Evolutionary conservation across 1,140 invertebrate genomes (phyloP).

Genomic region (Apocrypta bakeri): DNA sequence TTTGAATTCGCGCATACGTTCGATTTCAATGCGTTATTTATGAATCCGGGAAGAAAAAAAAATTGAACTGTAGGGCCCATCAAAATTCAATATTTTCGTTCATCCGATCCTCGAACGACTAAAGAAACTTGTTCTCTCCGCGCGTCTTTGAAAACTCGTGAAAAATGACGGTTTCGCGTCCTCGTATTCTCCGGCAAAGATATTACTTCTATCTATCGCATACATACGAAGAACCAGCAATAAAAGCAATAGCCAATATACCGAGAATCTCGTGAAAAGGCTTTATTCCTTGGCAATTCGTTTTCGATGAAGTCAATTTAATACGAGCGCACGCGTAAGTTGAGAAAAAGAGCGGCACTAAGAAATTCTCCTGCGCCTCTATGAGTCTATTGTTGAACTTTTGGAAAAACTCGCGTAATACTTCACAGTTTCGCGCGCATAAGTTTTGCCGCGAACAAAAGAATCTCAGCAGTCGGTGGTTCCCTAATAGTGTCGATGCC

Average conservation of each 20-base stretch:
- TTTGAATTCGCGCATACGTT: background rate
- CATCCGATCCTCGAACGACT: background rate
- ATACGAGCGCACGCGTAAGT: background rate
- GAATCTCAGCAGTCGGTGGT: background rate
- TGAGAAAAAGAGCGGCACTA: background rate
- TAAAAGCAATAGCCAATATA: background rate
- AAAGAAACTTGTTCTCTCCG: background rate
- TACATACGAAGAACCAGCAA: background rate
- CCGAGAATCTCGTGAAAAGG: background rate
- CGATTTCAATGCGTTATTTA: background rate
- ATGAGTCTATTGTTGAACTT: background rate
- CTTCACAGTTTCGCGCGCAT: too few species aligned
- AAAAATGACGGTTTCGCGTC: background rate
- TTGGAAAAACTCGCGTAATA: background rate
- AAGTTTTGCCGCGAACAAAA: background rate
- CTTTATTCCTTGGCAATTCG: background rate
- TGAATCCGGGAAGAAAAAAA: background rate
- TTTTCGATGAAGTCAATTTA: background rate
- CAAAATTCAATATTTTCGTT: slow-evolving; percentile 3
- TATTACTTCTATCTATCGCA: background rate
- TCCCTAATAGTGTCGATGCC: background rate
- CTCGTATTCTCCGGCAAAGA: background rate
- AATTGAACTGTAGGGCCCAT: background rate
- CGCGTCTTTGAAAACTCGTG: background rate
- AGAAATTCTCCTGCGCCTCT: background rate